These are phyloP conservation scores for Neosilurus hyrtlii DNA, from an alignment of 2,797 vertebrate genomes.

Conservation along the genomic window DNA sequence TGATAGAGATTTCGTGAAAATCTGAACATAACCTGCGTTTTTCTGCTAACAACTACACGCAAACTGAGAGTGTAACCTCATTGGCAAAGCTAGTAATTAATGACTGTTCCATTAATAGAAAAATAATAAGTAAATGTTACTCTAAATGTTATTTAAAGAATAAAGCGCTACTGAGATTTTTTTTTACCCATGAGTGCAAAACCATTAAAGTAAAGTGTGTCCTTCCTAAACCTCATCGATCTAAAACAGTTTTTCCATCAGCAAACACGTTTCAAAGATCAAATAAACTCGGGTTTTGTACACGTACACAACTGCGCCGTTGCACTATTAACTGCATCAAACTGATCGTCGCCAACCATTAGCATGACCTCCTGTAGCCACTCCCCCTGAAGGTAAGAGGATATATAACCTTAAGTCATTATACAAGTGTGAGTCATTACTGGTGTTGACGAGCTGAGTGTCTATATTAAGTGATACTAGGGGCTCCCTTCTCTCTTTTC, in stretches of 20 bases:
- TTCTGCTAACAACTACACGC: too few species aligned
- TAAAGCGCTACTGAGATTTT: background rate
- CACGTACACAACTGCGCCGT: background rate
- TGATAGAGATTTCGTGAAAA: too few species aligned
- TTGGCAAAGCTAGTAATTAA: too few species aligned
- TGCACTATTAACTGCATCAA: too few species aligned
- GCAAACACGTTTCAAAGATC: background rate
- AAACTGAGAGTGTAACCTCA: too few species aligned
- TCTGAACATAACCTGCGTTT: too few species aligned
- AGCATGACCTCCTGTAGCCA: background rate
- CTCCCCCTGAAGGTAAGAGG: background rate
- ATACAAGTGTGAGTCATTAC: slow-evolving; percentile 45
- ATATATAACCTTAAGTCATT: slow-evolving; percentile 45
- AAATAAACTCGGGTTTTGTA: background rate
- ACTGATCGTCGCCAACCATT: too few species aligned
- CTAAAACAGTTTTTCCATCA: background rate
- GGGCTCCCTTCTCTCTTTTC: slow-evolving; percentile 59
- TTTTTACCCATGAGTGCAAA: background rate
- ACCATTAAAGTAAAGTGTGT: background rate
- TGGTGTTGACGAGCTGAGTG: slow-evolving; percentile 42
- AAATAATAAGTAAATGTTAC: background rate
- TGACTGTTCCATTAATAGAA: too few species aligned
- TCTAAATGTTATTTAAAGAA: background rate
- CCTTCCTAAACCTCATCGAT: too few species aligned
- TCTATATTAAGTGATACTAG: slow-evolving; percentile 54